Evolutionary conservation across 2,113 vertebrate species (phyloP).

Genomic region (Cochlearius cochlearius): DNA sequence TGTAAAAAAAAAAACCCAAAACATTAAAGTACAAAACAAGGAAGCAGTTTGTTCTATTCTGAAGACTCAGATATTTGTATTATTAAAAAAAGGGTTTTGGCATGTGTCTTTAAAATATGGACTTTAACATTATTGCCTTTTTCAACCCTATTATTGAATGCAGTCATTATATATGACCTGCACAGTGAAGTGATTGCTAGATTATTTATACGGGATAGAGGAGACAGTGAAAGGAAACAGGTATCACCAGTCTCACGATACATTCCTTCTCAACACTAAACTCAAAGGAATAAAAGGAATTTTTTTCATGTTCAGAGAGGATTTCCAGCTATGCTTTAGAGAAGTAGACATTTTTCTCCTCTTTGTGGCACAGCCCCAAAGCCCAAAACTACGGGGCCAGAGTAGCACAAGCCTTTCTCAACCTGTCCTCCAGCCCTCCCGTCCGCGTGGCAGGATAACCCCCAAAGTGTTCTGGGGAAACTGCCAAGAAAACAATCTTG

Average conservation of each 20-base stretch:
- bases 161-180: not conserved
- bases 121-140: not conserved
- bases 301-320: not conserved
- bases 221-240: not conserved
- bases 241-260: accelerated
- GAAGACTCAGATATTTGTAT: not conserved
- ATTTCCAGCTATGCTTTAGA: not conserved
- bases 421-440: not conserved
- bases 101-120: not conserved
- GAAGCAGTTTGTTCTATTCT: not conserved
- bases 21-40: not conserved
- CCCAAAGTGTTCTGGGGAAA: not conserved
- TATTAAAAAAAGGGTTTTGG: not conserved
- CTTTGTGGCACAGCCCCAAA: not conserved
- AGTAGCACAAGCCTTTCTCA: not conserved
- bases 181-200: not conserved
- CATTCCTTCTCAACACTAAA: not conserved
- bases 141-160: not conserved
- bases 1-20: not conserved
- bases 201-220: not conserved
- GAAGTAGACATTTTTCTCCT: not conserved
- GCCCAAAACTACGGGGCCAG: not conserved
- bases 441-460: accelerated
- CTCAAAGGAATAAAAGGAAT: not conserved
- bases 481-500: not conserved